Conservation (phyloP, 2,888 invertebrate species). For the Drosophila tripunctata region DNA sequence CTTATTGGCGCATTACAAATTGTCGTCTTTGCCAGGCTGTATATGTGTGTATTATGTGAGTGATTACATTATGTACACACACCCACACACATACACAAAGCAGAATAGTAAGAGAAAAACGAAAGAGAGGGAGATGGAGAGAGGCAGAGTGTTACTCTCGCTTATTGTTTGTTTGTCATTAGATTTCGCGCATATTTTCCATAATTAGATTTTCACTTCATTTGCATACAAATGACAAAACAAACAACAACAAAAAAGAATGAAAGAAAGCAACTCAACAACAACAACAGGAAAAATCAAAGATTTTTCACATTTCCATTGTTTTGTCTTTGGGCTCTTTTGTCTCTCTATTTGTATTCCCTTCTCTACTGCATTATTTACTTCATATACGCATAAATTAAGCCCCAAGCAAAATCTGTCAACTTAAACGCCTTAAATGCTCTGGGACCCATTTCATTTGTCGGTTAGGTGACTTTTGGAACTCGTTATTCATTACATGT, state of each 20-base stretch:
- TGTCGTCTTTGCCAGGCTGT: slow-evolving; percentile 52
- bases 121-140: background rate
- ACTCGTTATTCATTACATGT: background rate
- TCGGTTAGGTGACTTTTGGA: no score
- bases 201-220: slow-evolving; percentile 76
- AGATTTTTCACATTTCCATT: slow-evolving; percentile 39
- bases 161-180: slow-evolving; percentile 69
- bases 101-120: background rate
- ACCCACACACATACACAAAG: background rate
- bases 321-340: slow-evolving; percentile 14
- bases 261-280: slow-evolving; percentile 3
- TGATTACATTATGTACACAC: slow-evolving; percentile 68
- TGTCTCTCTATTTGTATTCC: slow-evolving; percentile 10
- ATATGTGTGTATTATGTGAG: slow-evolving; percentile 7
- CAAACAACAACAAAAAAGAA: slow-evolving; percentile 1
- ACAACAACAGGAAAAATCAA: no score
- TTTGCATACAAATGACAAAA: slow-evolving; percentile 71
- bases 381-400: slow-evolving; percentile 27
- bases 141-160: background rate
- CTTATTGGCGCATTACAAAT: slow-evolving; percentile 80
- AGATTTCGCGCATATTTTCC: slow-evolving; percentile 62
- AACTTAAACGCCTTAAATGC: background rate
- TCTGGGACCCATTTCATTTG: background rate
- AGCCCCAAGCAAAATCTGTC: slow-evolving; percentile 1
- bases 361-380: background rate